Evolutionary conservation across 2,888 invertebrate species (phyloP), one percentile per base, ranked within the genome.

Genomic region (Rotaria magnacalcarata): DNA sequence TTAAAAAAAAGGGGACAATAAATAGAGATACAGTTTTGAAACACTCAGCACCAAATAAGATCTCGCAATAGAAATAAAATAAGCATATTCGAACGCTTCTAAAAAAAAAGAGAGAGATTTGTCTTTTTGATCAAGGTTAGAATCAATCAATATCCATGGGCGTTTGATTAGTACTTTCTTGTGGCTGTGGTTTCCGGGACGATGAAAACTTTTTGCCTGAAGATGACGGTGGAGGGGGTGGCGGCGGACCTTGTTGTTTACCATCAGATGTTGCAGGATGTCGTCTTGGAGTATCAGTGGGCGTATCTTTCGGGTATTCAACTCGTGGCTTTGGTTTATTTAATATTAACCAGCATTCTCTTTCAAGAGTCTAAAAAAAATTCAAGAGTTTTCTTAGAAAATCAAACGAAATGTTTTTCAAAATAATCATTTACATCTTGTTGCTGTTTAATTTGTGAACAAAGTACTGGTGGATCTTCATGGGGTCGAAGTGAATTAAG

Each of bases 241-340:
- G 67, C 1, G 34, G 34, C 3, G 67, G 41, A 4, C 3, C n/a
- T 24, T n/a, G 27, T 14, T 27, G 16, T 27, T 2, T 14, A 67
- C 34, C 19, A 67, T 27, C 11, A 0, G 19, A 34, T 67, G 67
- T 34, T 19, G 67, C 34, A 67, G 3, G 6, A 19, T 80, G 80
- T n/a, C n/a, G 47, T 80, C 47, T 80, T 0, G 80, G 34, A 47
- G 11, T 2, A 43, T 43, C 43, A 14, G 80, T 7, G 24, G 21
- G 3, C 34, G 10, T 80, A 34, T 67, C 67, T 34, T 86, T 86
- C 8, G 86, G 86, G 6, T 60, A 54, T 74, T 86, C 86, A 52
- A 85, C 86, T 47, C 54, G 85, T 47, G 87, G 87, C 74, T 87
- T 87, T 21, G 87, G 80, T 80, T 87, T 85, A 58, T 87, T 87